Conservation (phyloP, 2,113 vertebrate species). For the Calcarius ornatus region DNA sequence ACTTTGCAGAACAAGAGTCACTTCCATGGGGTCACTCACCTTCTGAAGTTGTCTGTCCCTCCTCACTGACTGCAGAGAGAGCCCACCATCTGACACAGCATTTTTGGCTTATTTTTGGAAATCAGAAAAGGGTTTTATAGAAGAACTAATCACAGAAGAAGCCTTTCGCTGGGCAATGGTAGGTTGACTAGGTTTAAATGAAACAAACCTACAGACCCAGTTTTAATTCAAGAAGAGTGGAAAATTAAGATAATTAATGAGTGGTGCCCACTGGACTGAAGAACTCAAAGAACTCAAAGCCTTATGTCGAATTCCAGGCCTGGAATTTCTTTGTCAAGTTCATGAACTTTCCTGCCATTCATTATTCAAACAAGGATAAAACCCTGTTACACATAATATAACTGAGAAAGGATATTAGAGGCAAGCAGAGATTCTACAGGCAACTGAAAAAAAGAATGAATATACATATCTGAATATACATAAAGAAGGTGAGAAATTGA, state of each 20-base stretch:
- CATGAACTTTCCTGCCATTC: not conserved
- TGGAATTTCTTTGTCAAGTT: not conserved
- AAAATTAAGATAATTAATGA: not conserved
- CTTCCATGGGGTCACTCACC: accelerated
- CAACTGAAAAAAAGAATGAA: not conserved
- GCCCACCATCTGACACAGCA: not conserved
- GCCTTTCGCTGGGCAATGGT: not conserved
- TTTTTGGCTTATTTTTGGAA: not conserved
- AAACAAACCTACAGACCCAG: not conserved
- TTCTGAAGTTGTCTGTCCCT: not conserved
- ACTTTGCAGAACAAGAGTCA: not conserved
- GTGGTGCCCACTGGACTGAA: not conserved
- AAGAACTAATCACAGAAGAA: not conserved
- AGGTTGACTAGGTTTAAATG: not conserved
- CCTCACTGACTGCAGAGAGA: not conserved
- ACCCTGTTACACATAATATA: not conserved
- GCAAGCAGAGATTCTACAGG: not conserved
- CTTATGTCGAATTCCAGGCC: not conserved
- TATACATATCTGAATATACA: not conserved
- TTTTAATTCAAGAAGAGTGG: not conserved
- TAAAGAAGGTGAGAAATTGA: not conserved
- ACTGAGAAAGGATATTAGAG: not conserved
- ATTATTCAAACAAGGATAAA: not conserved
- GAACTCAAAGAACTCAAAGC: not conserved
- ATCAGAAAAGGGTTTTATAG: not conserved